These are phyloP conservation scores for Cyclargus thomasi DNA, from an alignment of 1,140 invertebrate species.

Conservation along the genomic window DNA sequence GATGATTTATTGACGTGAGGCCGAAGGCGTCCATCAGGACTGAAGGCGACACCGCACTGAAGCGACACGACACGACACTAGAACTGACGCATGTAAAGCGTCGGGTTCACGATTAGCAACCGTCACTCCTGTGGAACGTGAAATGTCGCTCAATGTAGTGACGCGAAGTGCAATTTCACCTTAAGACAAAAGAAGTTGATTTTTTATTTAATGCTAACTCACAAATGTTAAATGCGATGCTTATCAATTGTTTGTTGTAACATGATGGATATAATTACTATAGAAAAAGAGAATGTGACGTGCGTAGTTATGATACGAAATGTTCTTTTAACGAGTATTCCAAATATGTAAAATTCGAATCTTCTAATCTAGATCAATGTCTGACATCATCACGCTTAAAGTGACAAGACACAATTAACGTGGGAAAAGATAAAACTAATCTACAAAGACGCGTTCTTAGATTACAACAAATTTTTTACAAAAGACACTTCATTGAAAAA, in stretches of 20 bases:
- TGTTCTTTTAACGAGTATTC: neutral
- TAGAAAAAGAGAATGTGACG: too few species aligned
- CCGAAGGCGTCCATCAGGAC: neutral
- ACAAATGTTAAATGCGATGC: neutral
- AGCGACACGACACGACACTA: too few species aligned
- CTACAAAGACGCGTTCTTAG: neutral
- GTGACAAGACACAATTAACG: neutral
- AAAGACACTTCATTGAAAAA: neutral
- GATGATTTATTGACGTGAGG: neutral
- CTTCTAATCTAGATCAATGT: neutral
- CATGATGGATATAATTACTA: too few species aligned
- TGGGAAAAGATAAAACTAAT: neutral
- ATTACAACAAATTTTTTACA: neutral
- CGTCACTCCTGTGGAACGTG: too few species aligned
- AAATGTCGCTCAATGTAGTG: too few species aligned
- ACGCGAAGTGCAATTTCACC: too few species aligned
- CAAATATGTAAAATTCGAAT: neutral
- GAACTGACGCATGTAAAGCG: too few species aligned
- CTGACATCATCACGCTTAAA: neutral
- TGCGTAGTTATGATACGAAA: neutral
- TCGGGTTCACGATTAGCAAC: too few species aligned
- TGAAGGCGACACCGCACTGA: too few species aligned
- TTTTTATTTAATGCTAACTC: neutral
- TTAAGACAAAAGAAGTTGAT: neutral
- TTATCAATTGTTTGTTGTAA: neutral